These are phyloP conservation scores for Octodon degus DNA, from an alignment of 2,113 vertebrate genomes.

Conservation along the genomic window DNA sequence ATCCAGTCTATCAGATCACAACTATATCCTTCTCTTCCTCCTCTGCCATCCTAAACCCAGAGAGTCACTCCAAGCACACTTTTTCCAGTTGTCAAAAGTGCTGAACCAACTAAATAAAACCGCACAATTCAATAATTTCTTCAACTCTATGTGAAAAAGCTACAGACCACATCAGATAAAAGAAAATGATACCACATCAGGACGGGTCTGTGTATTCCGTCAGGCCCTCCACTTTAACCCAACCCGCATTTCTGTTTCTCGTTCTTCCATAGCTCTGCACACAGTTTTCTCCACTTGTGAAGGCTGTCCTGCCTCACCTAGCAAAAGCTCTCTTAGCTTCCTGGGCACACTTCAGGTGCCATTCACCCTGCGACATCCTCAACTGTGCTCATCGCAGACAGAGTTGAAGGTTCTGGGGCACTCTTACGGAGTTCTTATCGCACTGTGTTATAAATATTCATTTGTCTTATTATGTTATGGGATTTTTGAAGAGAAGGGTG, in stretches of 20 bases:
- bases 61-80: background rate
- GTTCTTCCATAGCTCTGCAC: background rate
- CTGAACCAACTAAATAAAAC: background rate
- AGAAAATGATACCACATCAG: background rate
- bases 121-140: background rate
- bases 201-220: too few relatives aligned
- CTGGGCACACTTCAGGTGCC: background rate
- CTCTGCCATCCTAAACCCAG: too few relatives aligned
- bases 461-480: background rate
- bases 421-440: background rate
- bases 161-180: background rate
- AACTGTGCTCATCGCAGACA: background rate
- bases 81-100: background rate
- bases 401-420: background rate
- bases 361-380: background rate
- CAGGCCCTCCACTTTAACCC: background rate
- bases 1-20: background rate
- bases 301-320: background rate
- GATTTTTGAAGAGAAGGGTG: background rate
- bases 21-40: background rate
- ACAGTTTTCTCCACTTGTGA: background rate
- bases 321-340: background rate
- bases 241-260: background rate
- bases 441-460: background rate
- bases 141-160: background rate